Percentiles rank a stretch among this genome's conserved stretches.
phyloP scores from a whole-genome alignment of 2,113 vertebrate genomes.

The Trochalopteron elliotii region DNA sequence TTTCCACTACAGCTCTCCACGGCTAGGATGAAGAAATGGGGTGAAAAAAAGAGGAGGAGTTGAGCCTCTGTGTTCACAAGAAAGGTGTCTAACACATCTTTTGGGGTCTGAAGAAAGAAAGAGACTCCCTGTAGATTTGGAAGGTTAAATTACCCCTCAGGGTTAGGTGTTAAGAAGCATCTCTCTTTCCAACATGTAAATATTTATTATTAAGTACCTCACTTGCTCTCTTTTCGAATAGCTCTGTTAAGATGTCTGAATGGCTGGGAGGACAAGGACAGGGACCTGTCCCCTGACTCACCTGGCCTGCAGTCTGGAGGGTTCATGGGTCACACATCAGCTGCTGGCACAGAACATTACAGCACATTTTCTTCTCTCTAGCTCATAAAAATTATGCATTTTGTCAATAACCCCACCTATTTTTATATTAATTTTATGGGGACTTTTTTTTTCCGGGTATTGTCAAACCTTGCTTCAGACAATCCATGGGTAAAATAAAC shows the following conservation, averaged over 20 bases:
- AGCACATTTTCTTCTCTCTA: slow-evolving; percentile 10
- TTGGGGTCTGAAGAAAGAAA: neutral
- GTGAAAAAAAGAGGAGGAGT: neutral
- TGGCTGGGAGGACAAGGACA: neutral
- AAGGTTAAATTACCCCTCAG: neutral
- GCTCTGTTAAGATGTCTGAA: neutral
- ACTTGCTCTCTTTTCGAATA: neutral
- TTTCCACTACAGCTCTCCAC: neutral
- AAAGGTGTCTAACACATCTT: neutral
- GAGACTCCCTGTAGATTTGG: neutral
- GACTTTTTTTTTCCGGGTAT: slow-evolving; percentile 68
- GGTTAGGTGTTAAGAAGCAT: neutral
- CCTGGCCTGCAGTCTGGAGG: neutral
- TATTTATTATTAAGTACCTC: neutral
- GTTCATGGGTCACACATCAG: neutral
- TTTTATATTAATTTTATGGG: slow-evolving; percentile 55
- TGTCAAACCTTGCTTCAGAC: slow-evolving; percentile 43
- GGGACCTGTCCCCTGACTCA: neutral
- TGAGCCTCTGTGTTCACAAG: neutral
- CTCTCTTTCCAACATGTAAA: neutral
- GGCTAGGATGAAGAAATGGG: neutral
- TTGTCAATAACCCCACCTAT: slow-evolving; percentile 49
- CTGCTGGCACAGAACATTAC: neutral
- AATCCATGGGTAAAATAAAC: slow-evolving; percentile 54
- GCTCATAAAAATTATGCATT: neutral